Percentiles rank a stretch among this genome's conserved stretches.
phyloP scores from a whole-genome alignment of 2,113 vertebrate genomes.

The Tursiops truncatus region DNA sequence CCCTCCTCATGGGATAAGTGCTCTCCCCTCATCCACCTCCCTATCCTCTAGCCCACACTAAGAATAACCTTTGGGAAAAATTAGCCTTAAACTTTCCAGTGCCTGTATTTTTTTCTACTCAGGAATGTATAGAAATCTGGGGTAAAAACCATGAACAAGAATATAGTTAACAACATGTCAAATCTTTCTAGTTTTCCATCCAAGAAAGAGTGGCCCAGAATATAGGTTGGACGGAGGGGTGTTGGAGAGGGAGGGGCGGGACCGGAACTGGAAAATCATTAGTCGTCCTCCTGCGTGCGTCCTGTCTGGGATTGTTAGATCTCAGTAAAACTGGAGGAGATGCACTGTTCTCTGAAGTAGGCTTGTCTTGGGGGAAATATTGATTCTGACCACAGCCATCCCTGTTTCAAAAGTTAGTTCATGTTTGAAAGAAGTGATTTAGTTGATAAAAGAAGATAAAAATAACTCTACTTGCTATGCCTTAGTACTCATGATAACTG shows the following conservation, averaged over 20 bases:
- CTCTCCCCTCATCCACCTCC: fast-evolving
- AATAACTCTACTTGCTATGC: not conserved
- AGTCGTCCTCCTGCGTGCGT: conserved; percentile 71
- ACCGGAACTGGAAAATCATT: conserved; percentile 76
- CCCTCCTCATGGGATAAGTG: not conserved
- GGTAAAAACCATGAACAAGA: conserved; percentile 75
- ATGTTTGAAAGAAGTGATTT: conserved; percentile 76
- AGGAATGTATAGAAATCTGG: conserved; percentile 71
- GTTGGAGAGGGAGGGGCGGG: not conserved
- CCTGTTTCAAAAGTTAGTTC: conserved; percentile 81
- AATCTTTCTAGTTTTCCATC: conserved; percentile 66
- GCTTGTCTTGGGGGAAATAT: conserved; percentile 79
- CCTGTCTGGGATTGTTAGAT: conserved; percentile 76
- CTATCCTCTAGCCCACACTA: not conserved
- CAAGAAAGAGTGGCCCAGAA: conserved; percentile 69
- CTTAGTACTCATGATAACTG: not conserved
- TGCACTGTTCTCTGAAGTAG: conserved; percentile 77
- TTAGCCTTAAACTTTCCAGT: conserved; percentile 60
- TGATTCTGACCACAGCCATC: conserved; percentile 80
- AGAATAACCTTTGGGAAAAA: not conserved
- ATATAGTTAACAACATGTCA: conserved; percentile 70
- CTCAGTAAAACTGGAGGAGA: conserved; percentile 70
- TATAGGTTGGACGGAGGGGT: not conserved
- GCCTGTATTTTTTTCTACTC: conserved; percentile 56
- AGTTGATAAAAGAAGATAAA: conserved; percentile 3